Evolutionary conservation across 2,888 invertebrate genomes (phyloP), one percentile per base, ranked within the genome.

Genomic region (Drosophila paranaensis): DNA sequence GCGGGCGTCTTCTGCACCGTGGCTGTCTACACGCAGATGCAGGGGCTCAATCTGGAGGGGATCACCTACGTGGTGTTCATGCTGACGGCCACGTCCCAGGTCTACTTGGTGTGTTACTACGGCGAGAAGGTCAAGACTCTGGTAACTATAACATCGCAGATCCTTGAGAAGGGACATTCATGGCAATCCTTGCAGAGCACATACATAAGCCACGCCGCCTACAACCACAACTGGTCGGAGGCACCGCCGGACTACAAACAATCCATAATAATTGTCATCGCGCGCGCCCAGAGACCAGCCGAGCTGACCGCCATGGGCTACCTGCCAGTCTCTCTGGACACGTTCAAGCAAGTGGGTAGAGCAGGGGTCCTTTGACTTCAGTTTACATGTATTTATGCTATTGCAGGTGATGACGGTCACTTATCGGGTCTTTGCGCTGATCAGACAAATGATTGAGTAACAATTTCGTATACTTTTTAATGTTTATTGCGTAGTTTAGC

Each of bases 251-350:
- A 74, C 1, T 91, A 90, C 62, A 90, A 86, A 43, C 90, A 82
- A 56, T 75, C 76, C 1, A 50, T 91, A 6, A 57, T 87, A 0
- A 76, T 84, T 33, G 74, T 91, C 5, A 82, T 89, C n/a, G 70
- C 78, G 6, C 81, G 89, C 3, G 71, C 88, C 0, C 90, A 91
- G 56, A 80, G 76, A 56, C 79, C 79, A 1, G 75, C 81, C 0
- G 71, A 75, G 30, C 51, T 90, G 2, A 86, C 67, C 39, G 90
- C 91, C 25, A 79, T 81, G 64, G 90, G 90, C 10, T 87, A 82
- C 57, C 63, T 83, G n/a, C 51, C 83, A 0, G 78, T 91, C 6
- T 81, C 83, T 10, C 66, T 88, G 55, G 76, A 74, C 11, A 87
- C 86, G 13, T 91, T 91, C 56, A 79, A 89, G 56, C 69, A 80